Evolutionary conservation across 2,113 vertebrate species (phyloP).

Genomic region (Tauraco erythrolophus): DNA sequence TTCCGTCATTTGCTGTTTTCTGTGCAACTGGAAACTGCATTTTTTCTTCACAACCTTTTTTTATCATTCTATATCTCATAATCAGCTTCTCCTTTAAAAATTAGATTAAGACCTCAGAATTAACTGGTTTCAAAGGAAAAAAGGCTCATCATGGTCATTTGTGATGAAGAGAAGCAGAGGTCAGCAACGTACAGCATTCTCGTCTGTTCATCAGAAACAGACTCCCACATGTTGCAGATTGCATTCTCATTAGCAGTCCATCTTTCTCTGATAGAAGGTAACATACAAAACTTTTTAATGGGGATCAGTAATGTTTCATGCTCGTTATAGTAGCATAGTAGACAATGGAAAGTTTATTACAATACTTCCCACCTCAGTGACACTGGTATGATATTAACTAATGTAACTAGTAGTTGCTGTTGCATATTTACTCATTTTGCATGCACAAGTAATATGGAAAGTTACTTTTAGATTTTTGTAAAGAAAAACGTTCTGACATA

Average conservation of each 20-base stretch:
- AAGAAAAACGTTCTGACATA: constrained; percentile 1
- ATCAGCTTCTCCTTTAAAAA: not conserved
- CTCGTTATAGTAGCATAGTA: not conserved
- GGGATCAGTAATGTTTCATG: not conserved
- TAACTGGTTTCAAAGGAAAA: not conserved
- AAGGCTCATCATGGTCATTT: not conserved
- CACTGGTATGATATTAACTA: not conserved
- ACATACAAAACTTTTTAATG: not conserved
- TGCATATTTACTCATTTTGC: not conserved
- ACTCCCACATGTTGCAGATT: not conserved
- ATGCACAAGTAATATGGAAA: not conserved
- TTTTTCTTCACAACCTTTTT: not conserved
- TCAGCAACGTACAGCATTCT: constrained; percentile 1
- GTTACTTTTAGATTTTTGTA: constrained; percentile 8
- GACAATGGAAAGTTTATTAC: not conserved
- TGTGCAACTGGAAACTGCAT: not conserved
- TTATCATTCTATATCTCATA: not conserved
- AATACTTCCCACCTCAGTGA: not conserved
- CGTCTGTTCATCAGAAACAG: not conserved
- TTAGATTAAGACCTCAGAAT: not conserved
- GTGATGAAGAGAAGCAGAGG: constrained; percentile 20
- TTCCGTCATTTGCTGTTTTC: not conserved
- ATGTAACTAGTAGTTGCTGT: not conserved
- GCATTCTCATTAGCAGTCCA: not conserved
- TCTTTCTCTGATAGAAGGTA: not conserved